These are phyloP conservation scores for Abrostola triplasia DNA, from an alignment of 2,888 invertebrate genomes.

Conservation along the genomic window DNA sequence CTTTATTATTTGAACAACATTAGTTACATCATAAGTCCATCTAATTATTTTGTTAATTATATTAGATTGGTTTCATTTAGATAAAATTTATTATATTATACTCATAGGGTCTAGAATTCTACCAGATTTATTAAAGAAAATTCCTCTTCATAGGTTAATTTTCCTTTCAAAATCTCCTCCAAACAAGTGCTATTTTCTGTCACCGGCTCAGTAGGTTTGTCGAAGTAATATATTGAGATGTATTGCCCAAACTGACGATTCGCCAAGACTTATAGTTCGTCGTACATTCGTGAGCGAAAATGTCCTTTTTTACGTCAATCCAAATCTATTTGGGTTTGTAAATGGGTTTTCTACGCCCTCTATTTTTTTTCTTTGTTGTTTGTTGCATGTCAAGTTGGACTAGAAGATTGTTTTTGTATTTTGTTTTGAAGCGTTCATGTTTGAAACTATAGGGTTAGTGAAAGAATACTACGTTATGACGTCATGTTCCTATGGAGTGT, in stretches of 20 bases:
- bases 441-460: background rate
- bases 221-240: constrained; percentile 77
- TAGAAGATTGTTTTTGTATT: constrained; percentile 20
- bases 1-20: too few species aligned
- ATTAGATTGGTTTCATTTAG: too few species aligned
- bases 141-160: background rate
- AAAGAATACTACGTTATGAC: background rate
- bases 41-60: too few species aligned
- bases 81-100: too few species aligned
- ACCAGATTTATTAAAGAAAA: background rate
- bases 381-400: constrained; percentile 24
- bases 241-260: constrained; percentile 62
- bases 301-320: constrained; percentile 56
- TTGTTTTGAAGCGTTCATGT: background rate
- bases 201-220: constrained; percentile 56
- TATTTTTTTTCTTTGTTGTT: constrained; percentile 29
- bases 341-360: constrained; percentile 46
- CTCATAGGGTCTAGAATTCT: too few species aligned
- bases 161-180: background rate
- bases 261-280: constrained; percentile 46
- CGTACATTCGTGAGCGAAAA: constrained; percentile 47
- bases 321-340: constrained; percentile 57
- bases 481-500: too few species aligned
- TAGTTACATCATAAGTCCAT: too few species aligned
- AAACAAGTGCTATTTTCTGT: constrained; percentile 16